Evolutionary conservation across 2,113 vertebrate genomes (phyloP).

Genomic region (Felis catus): DNA sequence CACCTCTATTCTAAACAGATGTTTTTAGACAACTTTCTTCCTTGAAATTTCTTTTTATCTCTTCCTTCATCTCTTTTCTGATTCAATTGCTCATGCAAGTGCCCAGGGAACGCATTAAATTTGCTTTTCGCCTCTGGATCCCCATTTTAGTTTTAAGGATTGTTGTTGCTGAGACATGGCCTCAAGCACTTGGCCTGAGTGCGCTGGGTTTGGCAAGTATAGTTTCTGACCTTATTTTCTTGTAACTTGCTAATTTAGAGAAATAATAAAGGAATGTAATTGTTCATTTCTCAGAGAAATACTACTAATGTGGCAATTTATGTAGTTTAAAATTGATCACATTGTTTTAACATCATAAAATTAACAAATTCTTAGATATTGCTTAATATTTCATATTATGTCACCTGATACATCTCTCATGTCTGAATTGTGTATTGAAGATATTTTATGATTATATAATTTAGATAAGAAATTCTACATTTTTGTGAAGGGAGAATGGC

Average conservation of each 20-base stretch:
- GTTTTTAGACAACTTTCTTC: conserved; percentile 78
- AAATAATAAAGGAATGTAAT: conserved; percentile 59
- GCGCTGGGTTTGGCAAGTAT: conserved; percentile 90
- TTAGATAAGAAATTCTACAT: background rate
- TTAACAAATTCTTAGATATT: conserved; percentile 63
- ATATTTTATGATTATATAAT: conserved; percentile 6
- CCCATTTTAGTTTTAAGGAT: conserved; percentile 96
- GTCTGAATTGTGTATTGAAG: background rate
- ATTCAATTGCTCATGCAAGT: conserved; percentile 89
- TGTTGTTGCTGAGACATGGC: conserved; percentile 90
- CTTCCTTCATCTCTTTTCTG: conserved; percentile 76
- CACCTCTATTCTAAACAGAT: conserved; percentile 69
- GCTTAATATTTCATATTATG: conserved; percentile 49
- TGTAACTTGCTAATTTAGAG: conserved; percentile 68
- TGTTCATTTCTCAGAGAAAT: conserved; percentile 62
- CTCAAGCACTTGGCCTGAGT: conserved; percentile 82
- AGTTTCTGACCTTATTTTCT: conserved; percentile 75
- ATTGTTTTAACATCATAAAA: conserved; percentile 39
- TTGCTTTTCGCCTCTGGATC: conserved; percentile 95
- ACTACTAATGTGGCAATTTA: conserved; percentile 44
- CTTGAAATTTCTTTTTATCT: conserved; percentile 79
- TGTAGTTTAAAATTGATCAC: conserved; percentile 46
- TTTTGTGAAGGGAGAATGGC: background rate
- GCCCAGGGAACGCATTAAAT: conserved; percentile 94
- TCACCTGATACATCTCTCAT: background rate